Evolutionary conservation across 2,113 vertebrate genomes (phyloP), one percentile per base, ranked within the genome.

Genomic region (Apaloderma vittatum): DNA sequence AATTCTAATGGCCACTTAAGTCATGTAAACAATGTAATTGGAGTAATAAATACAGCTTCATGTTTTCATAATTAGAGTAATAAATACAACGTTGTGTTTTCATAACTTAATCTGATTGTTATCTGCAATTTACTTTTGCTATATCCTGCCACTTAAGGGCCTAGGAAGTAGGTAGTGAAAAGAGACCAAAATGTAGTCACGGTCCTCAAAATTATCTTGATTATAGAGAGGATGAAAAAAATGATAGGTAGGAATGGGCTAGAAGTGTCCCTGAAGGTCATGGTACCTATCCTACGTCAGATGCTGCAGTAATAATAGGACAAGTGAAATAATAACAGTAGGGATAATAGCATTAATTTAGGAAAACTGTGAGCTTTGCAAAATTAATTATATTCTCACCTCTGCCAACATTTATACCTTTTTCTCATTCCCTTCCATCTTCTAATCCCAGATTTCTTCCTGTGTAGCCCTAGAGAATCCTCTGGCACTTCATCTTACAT

Each of bases 1-100:
- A 77, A 85, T 94, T 72, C 70, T 94, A 93, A 93, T 79, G 77
- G 57, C 85, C 81, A 82, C 81, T 95, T 87, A 93, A 93, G 85
- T 68, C 6, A 52, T 45, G 70, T 68, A 81, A 95, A 79, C 55
- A 84, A 74, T 67, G 32, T 85, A 94, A 97, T 96, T 74, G 63
- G 81, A 59, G 87, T 85, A 91, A 94, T 87, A 94, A 91, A 96
- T 91, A 89, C 73, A 89, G 71, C 52, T 58, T 32, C 32, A 51
- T 89, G 30, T 46, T 96, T 95, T 75, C 23, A 15, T 95, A 96
- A 96, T 96, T 87, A 67, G n/a, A 43, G 36, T 59, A 70, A 90
- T 96, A 95, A 95, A 91, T 67, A 87, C 6, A 26, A 18, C 3
- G 21, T 11, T 0, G 0, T 67, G 37, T 67, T 90, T 67, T 48